Base-by-base conservation (phyloP, 1,140 invertebrate genomes). In the Hermatobates lingyangjiaoensis region DNA sequence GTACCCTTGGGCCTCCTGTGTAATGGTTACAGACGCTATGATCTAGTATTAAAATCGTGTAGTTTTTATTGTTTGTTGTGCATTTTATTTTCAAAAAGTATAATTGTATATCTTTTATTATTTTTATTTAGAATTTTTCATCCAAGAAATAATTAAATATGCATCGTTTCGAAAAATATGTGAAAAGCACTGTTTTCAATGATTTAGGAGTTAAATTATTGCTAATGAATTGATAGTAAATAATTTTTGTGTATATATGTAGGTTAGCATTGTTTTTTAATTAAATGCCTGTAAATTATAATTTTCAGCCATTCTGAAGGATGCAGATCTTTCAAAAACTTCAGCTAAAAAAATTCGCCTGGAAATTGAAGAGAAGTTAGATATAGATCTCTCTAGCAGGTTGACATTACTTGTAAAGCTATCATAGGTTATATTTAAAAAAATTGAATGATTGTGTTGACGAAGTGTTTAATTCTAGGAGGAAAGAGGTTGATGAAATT, bases 341-440 rank as follows among this genome's bases (percentile, higher is more conserved):
- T 87, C 87, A 12, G 81, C 86, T 1, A 94, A 92, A 61, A 87
- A 89, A 67, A 85, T 94, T n/a, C 77, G 88, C 26, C 79, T 83
- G 66, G 78, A 85, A 61, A 69, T 93, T 51, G 87, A 94, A 66
- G 75, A 82, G 54, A 82, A 84, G 62, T 70, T 90, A 12, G 80
- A 79, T 38, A 71, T 77, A 51, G 84, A 90, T 58, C 69, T 94
- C 14, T 68, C 74, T 24, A 71, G 74, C 60, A 71, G 74, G 73
- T 75, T 67, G 64, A 39, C 39, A 23, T 51, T 53, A 45, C 27
- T 4, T 49, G 15, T 34, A 34, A n/a, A n/a, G n/a, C n/a, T 34
- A 34, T 34, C 7, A 42, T 48, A 10, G 30, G n/a, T n/a, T 10
- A 10, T 34, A 34, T 34, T 34, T 34, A 34, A 10, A 10, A 34